Evolutionary conservation across 2,888 invertebrate species (phyloP).

Genomic region (Asteroscopus sphinx): DNA sequence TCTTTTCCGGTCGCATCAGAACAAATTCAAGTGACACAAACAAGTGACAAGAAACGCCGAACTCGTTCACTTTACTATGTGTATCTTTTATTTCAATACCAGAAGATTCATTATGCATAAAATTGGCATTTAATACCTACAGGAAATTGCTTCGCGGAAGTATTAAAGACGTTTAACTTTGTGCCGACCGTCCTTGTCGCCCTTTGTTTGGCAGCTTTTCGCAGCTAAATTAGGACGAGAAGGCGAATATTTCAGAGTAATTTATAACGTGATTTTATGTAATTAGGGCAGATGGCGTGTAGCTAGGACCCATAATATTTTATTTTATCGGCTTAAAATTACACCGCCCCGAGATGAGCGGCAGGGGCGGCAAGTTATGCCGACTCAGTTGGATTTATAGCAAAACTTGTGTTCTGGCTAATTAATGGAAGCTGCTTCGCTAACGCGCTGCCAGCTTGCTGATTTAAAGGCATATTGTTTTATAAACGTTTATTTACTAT

Average conservation of each 20-base stretch:
- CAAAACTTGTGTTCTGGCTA: constrained; percentile 87
- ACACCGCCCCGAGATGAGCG: constrained; percentile 80
- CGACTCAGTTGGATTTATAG: constrained; percentile 85
- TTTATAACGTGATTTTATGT: constrained; percentile 83
- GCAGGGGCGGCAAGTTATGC: constrained; percentile 81
- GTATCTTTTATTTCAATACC: constrained; percentile 62
- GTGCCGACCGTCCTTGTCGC: constrained; percentile 72
- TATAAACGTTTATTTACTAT: constrained; percentile 67
- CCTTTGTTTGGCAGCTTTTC: constrained; percentile 80
- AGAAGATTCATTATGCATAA: constrained; percentile 74
- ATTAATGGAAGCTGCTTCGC: constrained; percentile 86
- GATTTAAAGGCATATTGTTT: constrained; percentile 81
- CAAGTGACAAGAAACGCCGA: constrained; percentile 37
- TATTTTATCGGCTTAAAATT: constrained; percentile 88
- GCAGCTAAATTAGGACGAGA: constrained; percentile 73
- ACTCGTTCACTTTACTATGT: constrained; percentile 39
- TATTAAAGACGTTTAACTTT: constrained; percentile 79
- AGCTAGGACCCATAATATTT: constrained; percentile 81
- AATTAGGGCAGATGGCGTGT: constrained; percentile 81
- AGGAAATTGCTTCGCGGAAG: constrained; percentile 75
- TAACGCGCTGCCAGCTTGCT: constrained; percentile 76
- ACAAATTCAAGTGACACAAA: constrained; percentile 56
- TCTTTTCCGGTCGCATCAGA: constrained; percentile 62
- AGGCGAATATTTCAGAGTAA: constrained; percentile 79
- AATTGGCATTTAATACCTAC: constrained; percentile 76